Evolutionary conservation across 2,888 invertebrate genomes (phyloP).

Genomic region (Nomada ferruginata): DNA sequence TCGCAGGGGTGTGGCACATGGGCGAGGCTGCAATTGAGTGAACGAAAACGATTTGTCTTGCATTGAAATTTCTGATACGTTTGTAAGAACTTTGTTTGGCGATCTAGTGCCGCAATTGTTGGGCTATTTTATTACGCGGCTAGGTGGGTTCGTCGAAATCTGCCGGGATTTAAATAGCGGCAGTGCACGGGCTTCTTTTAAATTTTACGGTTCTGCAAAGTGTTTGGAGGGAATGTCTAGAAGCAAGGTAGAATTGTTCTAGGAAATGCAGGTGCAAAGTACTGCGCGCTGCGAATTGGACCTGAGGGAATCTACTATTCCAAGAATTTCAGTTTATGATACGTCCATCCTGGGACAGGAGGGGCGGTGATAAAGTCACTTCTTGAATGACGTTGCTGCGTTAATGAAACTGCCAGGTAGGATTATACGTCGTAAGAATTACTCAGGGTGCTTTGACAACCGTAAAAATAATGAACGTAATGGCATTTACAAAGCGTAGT

Average conservation of each 20-base stretch:
- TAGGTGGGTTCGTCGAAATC: neutral
- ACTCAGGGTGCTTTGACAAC: neutral
- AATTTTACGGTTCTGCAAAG: neutral
- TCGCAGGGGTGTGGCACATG: neutral
- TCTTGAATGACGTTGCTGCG: constrained; percentile 2
- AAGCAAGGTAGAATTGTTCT: neutral
- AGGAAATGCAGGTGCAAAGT: constrained; percentile 12
- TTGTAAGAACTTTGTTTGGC: no score
- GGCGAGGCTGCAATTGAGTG: neutral
- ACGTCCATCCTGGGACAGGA: neutral
- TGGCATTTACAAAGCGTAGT: neutral
- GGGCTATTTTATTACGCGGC: neutral
- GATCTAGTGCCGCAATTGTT: no score
- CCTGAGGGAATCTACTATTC: constrained; percentile 20
- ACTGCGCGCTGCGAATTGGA: constrained; percentile 34
- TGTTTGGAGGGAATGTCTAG: neutral
- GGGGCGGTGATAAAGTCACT: constrained; percentile 27
- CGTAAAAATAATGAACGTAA: neutral
- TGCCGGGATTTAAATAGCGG: neutral
- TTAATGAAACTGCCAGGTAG: constrained; percentile 27
- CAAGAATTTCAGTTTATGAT: constrained; percentile 35
- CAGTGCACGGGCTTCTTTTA: neutral
- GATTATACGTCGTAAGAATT: neutral
- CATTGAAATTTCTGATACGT: no score
- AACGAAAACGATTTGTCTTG: no score